These are phyloP conservation scores for Ianthella basta DNA, from an alignment of 37 sponge, comb jelly and placozoan species.

Conservation along the genomic window DNA sequence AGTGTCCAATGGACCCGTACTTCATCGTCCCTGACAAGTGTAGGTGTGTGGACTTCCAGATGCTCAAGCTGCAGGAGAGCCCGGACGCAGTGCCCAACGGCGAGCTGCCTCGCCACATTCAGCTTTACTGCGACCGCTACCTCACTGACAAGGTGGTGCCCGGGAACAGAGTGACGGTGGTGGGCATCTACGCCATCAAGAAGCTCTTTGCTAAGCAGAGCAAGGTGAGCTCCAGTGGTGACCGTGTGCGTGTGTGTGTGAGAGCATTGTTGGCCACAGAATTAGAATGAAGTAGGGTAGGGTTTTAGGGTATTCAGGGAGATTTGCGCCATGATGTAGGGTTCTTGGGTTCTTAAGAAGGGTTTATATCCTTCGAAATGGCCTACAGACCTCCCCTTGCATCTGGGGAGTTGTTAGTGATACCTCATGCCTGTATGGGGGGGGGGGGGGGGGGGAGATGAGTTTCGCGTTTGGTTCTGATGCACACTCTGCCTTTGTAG, in stretches of 20 bases:
- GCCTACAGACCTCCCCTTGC: no score
- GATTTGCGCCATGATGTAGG: background rate
- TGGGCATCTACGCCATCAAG: slow-evolving; percentile 96
- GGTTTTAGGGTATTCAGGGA: background rate
- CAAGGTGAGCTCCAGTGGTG: slow-evolving; percentile 33
- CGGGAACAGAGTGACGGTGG: slow-evolving; percentile 92
- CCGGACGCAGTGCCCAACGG: slow-evolving; percentile 98
- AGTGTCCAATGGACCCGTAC: slow-evolving; percentile 96
- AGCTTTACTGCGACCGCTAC: slow-evolving; percentile 91
- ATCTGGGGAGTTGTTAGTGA: no score
- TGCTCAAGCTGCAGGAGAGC: slow-evolving; percentile 95
- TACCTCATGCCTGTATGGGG: no score
- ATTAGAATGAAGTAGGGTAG: no score
- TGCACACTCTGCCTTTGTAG: background rate
- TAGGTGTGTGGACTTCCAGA: slow-evolving; percentile 98
- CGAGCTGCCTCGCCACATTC: slow-evolving; percentile 98
- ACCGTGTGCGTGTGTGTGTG: background rate
- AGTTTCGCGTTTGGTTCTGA: no score
- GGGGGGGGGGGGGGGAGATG: no score
- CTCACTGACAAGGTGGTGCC: slow-evolving; percentile 93
- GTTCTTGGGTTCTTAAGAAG: no score
- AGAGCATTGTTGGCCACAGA: background rate
- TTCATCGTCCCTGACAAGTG: slow-evolving; percentile 99
- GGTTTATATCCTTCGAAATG: no score
- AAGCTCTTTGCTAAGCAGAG: slow-evolving; percentile 60